Evolutionary conservation across 2,113 vertebrate genomes (phyloP).

Genomic region (Pipra filicauda): DNA sequence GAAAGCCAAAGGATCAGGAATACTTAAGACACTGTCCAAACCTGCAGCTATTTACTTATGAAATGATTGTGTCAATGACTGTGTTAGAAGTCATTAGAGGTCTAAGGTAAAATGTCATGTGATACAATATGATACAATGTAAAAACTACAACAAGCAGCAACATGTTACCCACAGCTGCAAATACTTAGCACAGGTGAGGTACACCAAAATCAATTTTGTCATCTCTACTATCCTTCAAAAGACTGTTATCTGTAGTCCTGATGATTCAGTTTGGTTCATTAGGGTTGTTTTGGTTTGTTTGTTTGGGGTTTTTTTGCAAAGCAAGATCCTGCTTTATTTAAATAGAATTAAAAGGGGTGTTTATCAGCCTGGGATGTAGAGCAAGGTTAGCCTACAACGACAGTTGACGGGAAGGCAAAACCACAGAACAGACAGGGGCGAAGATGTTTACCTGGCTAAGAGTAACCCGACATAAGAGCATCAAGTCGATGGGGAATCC

Average conservation of each 20-base stretch:
- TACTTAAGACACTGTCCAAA: slow-evolving; percentile 1
- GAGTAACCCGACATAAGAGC: background rate
- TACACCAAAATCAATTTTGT: background rate
- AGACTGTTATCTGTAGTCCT: no score
- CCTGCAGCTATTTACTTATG: slow-evolving; percentile 8
- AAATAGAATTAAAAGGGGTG: no score
- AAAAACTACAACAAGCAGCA: background rate
- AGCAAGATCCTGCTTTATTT: no score
- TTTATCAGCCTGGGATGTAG: no score
- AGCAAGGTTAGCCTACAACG: no score
- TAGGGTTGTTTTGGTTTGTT: no score
- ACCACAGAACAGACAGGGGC: background rate
- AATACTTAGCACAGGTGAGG: background rate
- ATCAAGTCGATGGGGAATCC: accelerated
- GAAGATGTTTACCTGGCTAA: background rate
- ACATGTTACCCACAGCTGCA: background rate
- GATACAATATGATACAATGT: background rate
- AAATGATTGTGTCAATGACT: background rate
- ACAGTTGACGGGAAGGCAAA: background rate
- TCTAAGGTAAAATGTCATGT: background rate
- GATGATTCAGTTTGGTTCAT: no score
- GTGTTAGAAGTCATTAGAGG: background rate
- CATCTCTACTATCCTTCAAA: background rate
- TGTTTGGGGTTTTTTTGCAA: no score
- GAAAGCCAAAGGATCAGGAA: background rate